A percentile compares a stretch with the other conserved stretches of the same genome.
Evolutionary conservation across 2,797 vertebrate genomes (phyloP).

Genomic region (Sitta carolinensis): DNA sequence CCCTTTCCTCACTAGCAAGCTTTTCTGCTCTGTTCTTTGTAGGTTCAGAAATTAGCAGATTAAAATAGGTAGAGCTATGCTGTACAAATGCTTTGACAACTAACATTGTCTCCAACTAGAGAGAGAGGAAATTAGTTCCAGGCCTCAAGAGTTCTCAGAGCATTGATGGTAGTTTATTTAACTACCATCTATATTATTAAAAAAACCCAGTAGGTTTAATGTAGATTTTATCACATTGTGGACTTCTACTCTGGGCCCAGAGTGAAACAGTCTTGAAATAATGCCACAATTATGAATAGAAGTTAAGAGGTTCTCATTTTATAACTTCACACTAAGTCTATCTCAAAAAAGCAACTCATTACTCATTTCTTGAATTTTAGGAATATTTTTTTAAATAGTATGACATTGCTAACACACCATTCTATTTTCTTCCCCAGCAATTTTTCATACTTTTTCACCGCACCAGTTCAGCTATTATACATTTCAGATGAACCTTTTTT

Average conservation of each 20-base stretch:
- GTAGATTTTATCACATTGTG: not conserved
- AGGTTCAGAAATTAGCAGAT: not conserved
- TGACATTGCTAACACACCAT: not conserved
- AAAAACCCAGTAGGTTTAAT: not conserved
- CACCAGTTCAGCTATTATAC: not conserved
- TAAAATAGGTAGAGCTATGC: not conserved
- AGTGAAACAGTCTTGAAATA: not conserved
- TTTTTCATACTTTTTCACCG: not conserved
- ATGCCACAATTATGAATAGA: not conserved
- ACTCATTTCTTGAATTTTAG: not conserved
- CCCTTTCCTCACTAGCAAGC: not conserved
- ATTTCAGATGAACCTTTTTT: not conserved
- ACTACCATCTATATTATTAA: not conserved
- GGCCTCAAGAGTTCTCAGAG: not conserved
- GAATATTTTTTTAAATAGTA: not conserved
- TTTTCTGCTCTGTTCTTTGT: not conserved
- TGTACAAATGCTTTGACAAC: not conserved
- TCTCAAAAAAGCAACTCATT: not conserved
- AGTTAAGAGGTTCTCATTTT: not conserved
- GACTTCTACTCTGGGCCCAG: not conserved
- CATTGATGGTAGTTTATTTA: not conserved
- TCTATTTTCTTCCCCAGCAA: not conserved
- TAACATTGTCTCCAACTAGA: not conserved
- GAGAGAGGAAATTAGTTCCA: not conserved
- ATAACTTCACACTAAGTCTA: not conserved